Conservation (phyloP, 2,113 vertebrate genomes). For the Gnathonemus longibarbis region DNA sequence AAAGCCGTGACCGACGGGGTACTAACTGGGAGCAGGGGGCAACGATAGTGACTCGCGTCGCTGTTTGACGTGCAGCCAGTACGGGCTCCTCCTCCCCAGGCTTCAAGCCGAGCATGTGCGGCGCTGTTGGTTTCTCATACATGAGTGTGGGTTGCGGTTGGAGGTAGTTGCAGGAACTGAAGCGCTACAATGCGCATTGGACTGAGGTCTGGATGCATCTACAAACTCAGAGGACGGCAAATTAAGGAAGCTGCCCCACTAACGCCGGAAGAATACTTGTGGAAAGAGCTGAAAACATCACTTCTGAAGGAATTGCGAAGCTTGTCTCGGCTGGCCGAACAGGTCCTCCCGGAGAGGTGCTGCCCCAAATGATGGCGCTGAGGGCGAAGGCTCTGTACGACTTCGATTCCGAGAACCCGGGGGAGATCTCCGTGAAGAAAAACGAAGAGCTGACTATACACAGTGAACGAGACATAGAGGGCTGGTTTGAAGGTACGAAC, state of each 20-base stretch:
- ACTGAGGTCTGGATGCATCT: not conserved
- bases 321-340: slow-evolving; percentile 7
- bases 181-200: not conserved
- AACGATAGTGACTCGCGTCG: not conserved
- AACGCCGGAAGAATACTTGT: not conserved
- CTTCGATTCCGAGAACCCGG: slow-evolving; percentile 85
- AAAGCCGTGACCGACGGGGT: not conserved
- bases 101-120: slow-evolving; percentile 16
- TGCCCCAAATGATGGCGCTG: slow-evolving; percentile 66
- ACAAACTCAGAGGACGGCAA: not conserved
- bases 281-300: not conserved
- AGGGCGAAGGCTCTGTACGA: slow-evolving; percentile 84
- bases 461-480: slow-evolving; percentile 86
- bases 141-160: not conserved
- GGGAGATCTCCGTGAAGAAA: slow-evolving; percentile 83
- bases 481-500: slow-evolving; percentile 89
- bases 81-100: slow-evolving; percentile 32
- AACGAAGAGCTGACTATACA: slow-evolving; percentile 81
- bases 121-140: slow-evolving; percentile 19
- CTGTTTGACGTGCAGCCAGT: not conserved
- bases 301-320: not conserved
- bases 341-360: slow-evolving; percentile 10
- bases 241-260: not conserved
- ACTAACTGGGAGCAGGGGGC: not conserved
- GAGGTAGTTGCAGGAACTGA: not conserved